Conservation (phyloP, 2,113 vertebrate genomes). For the Cinclus cinclus region DNA sequence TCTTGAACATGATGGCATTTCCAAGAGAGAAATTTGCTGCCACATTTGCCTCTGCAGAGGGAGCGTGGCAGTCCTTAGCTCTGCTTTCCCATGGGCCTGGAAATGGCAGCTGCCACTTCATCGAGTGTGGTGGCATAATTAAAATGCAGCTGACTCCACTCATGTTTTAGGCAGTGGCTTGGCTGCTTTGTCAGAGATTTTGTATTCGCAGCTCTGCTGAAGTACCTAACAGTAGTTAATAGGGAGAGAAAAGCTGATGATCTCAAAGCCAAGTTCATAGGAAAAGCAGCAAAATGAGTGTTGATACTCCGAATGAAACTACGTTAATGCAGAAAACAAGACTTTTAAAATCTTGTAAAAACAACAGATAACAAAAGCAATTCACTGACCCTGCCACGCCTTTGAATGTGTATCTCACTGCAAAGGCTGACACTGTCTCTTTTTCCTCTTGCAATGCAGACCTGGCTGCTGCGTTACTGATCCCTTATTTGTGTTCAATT, state of each 20-base stretch:
- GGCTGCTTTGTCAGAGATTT: neutral
- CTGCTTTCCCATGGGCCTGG: neutral
- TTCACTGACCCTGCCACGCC: neutral
- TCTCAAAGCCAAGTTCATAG: neutral
- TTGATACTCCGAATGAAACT: neutral
- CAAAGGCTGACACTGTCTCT: neutral
- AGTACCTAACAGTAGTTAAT: neutral
- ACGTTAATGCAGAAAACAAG: neutral
- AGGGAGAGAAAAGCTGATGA: neutral
- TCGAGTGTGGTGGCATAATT: neutral
- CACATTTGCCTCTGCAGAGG: neutral
- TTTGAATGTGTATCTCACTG: neutral
- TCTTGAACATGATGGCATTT: neutral
- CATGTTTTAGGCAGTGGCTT: neutral
- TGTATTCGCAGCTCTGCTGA: neutral
- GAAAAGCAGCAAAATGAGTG: neutral
- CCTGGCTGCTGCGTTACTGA: neutral
- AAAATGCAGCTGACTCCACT: neutral
- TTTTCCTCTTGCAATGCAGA: neutral
- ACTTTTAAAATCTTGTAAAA: neutral
- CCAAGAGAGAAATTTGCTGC: neutral
- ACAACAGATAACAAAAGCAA: neutral
- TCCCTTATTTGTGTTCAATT: neutral
- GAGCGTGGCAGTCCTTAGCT: neutral
- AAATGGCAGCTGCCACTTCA: constrained; percentile 39